Conservation (phyloP, 1,140 invertebrate species). For the Nebria ingens region DNA sequence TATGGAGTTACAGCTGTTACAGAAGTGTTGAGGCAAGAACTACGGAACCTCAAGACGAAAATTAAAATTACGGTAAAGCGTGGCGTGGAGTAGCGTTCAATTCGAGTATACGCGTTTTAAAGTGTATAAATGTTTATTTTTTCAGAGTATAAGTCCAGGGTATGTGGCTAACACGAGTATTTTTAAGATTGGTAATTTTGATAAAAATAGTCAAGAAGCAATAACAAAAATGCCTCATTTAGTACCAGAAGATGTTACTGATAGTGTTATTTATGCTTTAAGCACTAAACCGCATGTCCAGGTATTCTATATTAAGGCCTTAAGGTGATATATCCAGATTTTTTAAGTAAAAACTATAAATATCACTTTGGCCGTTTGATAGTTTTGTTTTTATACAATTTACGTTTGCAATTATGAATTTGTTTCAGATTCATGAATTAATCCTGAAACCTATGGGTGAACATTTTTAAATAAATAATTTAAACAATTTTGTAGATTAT, state of each 20-base stretch:
- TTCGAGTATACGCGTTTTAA: no score
- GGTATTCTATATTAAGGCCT: no score
- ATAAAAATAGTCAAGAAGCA: neutral
- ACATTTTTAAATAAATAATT: neutral
- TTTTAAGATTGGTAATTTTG: neutral
- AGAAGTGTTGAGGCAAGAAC: constrained; percentile 47
- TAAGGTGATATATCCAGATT: no score
- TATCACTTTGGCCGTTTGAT: no score
- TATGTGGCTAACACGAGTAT: constrained; percentile 26
- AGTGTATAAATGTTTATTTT: constrained; percentile 12
- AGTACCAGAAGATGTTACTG: constrained; percentile 31
- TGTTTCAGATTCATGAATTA: constrained; percentile 18
- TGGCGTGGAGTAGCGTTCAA: no score
- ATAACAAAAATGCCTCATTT: constrained; percentile 16
- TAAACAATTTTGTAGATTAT: no score
- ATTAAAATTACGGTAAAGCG: constrained; percentile 47
- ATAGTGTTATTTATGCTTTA: constrained; percentile 29
- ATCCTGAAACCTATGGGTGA: neutral
- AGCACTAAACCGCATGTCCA: constrained; percentile 28
- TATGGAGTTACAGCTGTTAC: constrained; percentile 49
- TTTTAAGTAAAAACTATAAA: no score
- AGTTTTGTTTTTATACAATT: neutral
- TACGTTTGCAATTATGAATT: constrained; percentile 19
- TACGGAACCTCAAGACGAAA: constrained; percentile 39
- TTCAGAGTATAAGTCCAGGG: constrained; percentile 25